Conservation (phyloP, 2,113 vertebrate genomes). For the Oplegnathus fasciatus region DNA sequence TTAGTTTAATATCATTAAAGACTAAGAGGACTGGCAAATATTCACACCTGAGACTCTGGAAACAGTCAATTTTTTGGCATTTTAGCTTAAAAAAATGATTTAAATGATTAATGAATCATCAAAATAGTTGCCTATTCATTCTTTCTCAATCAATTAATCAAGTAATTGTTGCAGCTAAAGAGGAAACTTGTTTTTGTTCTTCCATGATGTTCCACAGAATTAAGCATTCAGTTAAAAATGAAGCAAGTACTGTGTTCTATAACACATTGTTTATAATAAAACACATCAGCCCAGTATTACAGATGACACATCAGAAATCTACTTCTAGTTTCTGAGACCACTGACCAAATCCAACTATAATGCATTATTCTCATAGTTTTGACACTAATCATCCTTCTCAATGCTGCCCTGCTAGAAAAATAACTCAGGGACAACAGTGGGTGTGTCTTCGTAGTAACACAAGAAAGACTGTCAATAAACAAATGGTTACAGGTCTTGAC, state of each 20-base stretch:
- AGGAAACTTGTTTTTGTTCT: conserved; percentile 2
- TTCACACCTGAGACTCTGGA: neutral
- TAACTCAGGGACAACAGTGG: conserved; percentile 59
- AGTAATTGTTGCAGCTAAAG: neutral
- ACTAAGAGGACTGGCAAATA: neutral
- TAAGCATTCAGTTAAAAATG: neutral
- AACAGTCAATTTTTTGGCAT: neutral
- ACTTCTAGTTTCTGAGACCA: neutral
- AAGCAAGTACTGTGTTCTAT: neutral
- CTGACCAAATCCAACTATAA: neutral
- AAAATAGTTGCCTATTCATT: neutral
- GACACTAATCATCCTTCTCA: conserved; percentile 59
- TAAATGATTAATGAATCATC: neutral
- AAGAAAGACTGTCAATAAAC: conserved; percentile 48
- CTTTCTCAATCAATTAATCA: neutral
- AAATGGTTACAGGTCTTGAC: neutral
- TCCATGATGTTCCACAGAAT: neutral
- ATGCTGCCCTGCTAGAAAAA: conserved; percentile 62
- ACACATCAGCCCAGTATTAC: neutral
- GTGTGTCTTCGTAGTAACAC: conserved; percentile 66
- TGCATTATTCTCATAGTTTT: conserved; percentile 50
- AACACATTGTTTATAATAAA: neutral
- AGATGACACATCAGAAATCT: neutral
- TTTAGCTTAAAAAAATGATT: neutral
- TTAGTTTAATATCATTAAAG: neutral